Conservation (phyloP, 2,797 vertebrate genomes). For the Gymnothorax javanicus region DNA sequence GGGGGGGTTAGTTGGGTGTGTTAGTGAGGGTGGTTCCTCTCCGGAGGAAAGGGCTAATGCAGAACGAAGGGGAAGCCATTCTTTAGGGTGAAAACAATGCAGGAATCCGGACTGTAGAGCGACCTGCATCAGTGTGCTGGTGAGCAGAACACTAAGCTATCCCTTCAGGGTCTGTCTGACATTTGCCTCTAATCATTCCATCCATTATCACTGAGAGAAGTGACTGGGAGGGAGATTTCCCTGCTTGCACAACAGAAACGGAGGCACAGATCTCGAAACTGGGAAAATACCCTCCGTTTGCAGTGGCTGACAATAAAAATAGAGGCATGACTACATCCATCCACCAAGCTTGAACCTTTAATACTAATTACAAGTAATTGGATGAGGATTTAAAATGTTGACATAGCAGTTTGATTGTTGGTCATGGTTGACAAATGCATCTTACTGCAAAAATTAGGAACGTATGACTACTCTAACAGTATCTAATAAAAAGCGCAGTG, state of each 20-base stretch:
- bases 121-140: neutral
- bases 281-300: neutral
- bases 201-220: neutral
- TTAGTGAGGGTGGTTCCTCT: constrained; percentile 6
- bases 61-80: neutral
- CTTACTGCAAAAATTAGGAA: neutral
- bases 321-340: neutral
- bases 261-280: neutral
- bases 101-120: neutral
- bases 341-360: neutral
- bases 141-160: neutral
- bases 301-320: neutral
- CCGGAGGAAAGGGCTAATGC: neutral
- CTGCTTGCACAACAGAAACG: neutral
- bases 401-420: neutral
- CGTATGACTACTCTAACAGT: neutral
- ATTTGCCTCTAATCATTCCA: neutral
- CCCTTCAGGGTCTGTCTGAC: constrained; percentile 23
- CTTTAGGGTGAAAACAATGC: constrained; percentile 15
- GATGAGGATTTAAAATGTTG: neutral
- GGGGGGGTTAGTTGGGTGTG: constrained; percentile 28
- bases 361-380: neutral
- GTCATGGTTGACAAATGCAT: neutral
- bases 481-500: neutral
- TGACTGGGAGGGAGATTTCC: constrained; percentile 2